Percentiles rank a stretch among this genome's conserved stretches.
Conservation (phyloP, 1,140 invertebrate genomes). For the Asbolus verrucosus region DNA sequence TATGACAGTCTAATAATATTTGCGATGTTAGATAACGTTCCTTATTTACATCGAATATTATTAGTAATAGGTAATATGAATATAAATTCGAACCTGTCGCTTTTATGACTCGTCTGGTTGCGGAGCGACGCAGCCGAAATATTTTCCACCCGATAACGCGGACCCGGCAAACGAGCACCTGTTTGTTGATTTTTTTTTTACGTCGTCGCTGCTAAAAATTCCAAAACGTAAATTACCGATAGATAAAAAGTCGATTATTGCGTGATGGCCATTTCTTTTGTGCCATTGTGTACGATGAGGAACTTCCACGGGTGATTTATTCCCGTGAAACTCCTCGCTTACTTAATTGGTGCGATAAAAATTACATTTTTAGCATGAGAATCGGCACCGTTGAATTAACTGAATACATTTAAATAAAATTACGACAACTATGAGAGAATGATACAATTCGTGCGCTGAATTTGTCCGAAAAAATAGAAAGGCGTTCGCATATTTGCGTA, state of each 20-base stretch:
- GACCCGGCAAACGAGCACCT: constrained; percentile 18
- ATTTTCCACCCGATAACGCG: constrained; percentile 10
- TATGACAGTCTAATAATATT: constrained; percentile 8
- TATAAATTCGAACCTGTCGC: too few species aligned
- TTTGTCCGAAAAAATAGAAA: constrained; percentile 8
- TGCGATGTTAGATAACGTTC: not conserved
- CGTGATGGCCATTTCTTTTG: constrained; percentile 25
- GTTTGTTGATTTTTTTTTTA: constrained; percentile 31
- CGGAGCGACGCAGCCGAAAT: too few species aligned
- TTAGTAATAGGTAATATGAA: not conserved
- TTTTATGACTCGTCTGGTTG: too few species aligned
- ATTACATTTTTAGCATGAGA: constrained; percentile 16
- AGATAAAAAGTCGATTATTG: too few species aligned
- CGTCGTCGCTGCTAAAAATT: too few species aligned
- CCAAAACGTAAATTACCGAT: too few species aligned
- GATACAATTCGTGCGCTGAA: not conserved
- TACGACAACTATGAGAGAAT: constrained; percentile 5
- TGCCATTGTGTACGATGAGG: not conserved
- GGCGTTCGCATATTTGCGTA: not conserved
- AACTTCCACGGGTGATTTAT: constrained; percentile 32
- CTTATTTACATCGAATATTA: not conserved
- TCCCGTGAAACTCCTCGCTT: constrained; percentile 3
- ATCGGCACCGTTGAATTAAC: constrained; percentile 14
- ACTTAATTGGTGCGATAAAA: constrained; percentile 24
- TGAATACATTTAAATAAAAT: constrained; percentile 24